Evolutionary conservation across 1,140 invertebrate genomes (phyloP).

Genomic region (Anoplolepis gracilipes): DNA sequence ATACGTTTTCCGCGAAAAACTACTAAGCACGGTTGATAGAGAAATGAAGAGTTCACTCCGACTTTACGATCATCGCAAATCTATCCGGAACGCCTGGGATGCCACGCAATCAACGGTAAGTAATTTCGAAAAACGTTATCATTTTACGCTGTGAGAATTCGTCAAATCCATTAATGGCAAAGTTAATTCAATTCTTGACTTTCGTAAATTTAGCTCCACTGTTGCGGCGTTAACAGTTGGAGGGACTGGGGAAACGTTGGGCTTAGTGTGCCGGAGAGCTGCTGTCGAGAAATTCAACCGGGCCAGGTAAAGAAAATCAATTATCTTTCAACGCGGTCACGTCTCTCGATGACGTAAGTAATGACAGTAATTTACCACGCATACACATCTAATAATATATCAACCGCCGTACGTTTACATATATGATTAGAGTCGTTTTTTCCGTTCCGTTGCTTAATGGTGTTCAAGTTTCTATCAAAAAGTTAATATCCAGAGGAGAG

Average conservation of each 20-base stretch:
- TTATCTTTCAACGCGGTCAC: conserved; percentile 39
- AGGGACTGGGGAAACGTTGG: conserved; percentile 90
- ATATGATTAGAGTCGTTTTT: not conserved
- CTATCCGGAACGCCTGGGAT: conserved; percentile 93
- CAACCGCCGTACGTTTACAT: not conserved
- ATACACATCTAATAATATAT: not conserved
- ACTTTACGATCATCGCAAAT: conserved; percentile 89
- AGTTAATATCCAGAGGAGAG: not conserved
- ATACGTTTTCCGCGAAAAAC: conserved; percentile 94
- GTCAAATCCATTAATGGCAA: not conserved
- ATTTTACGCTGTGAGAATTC: not conserved
- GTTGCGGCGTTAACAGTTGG: conserved; percentile 92
- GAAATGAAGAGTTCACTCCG: conserved; percentile 92
- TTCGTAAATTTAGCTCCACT: conserved; percentile 88
- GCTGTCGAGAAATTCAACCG: conserved; percentile 89
- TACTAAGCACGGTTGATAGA: conserved; percentile 90
- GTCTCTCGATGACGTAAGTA: conserved; percentile 5
- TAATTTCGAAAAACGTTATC: not conserved
- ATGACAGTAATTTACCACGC: conserved; percentile 53
- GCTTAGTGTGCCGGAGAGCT: conserved; percentile 90
- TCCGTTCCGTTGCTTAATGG: not conserved
- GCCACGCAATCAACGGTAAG: conserved; percentile 89
- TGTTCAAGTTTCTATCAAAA: not conserved
- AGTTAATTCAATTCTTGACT: not conserved
- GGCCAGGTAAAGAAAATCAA: conserved; percentile 86